Percentiles rank a stretch among this genome's conserved stretches.
These are phyloP conservation scores for Melanotaenia duboulayi DNA, from an alignment of 2,113 vertebrate species.

Conservation along the genomic window DNA sequence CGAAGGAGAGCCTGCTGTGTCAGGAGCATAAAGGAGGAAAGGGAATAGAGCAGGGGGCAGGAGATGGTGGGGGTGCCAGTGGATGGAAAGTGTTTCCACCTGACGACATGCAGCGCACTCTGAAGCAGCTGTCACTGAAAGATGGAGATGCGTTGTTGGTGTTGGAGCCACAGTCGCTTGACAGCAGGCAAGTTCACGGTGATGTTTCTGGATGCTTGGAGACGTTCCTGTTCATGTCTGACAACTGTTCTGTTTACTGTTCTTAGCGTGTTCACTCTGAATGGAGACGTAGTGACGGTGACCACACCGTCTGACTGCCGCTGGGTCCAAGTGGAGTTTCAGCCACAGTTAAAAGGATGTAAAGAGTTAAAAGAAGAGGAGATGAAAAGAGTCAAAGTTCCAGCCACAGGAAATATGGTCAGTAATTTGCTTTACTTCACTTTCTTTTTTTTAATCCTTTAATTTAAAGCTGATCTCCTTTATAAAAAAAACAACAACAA, in stretches of 20 bases:
- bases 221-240: neutral
- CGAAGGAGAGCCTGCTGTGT: slow-evolving; percentile 78
- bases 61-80: slow-evolving; percentile 76
- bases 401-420: slow-evolving; percentile 87
- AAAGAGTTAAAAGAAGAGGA: slow-evolving; percentile 63
- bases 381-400: slow-evolving; percentile 83
- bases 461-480: neutral
- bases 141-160: slow-evolving; percentile 89
- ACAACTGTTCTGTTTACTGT: neutral
- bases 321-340: slow-evolving; percentile 91
- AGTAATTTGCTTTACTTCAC: slow-evolving; percentile 51
- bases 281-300: slow-evolving; percentile 81
- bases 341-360: slow-evolving; percentile 50
- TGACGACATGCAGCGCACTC: slow-evolving; percentile 85
- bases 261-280: slow-evolving; percentile 76
- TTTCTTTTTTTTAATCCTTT: neutral
- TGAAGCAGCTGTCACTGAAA: slow-evolving; percentile 85
- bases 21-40: slow-evolving; percentile 69
- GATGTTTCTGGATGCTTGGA: neutral
- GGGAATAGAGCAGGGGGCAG: slow-evolving; percentile 40
- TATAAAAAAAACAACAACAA: neutral
- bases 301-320: slow-evolving; percentile 84
- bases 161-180: slow-evolving; percentile 81
- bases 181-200: slow-evolving; percentile 82
- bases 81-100: slow-evolving; percentile 86